Conservation (phyloP, 2,113 vertebrate genomes). For the Dinomys branickii region DNA sequence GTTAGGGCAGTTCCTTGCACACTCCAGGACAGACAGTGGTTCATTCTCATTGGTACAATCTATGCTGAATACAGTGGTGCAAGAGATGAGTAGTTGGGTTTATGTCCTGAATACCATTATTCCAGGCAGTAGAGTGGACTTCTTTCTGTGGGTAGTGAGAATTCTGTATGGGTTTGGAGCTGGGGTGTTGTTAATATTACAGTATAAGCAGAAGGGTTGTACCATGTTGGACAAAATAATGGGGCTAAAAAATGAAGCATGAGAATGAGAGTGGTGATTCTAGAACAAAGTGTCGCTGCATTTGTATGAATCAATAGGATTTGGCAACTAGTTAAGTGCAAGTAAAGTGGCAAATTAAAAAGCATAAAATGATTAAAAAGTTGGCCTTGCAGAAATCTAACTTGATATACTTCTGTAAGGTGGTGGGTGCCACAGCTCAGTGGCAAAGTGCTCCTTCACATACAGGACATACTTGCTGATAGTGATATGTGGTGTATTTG, state of each 20-base stretch:
- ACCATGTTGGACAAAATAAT: neutral
- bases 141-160: neutral
- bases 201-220: neutral
- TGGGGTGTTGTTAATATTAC: neutral
- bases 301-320: neutral
- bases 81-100: neutral
- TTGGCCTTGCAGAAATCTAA: neutral
- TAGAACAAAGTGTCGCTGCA: neutral
- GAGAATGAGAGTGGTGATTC: neutral
- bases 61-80: neutral
- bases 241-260: neutral
- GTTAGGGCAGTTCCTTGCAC: neutral
- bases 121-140: neutral
- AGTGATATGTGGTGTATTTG: neutral
- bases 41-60: neutral
- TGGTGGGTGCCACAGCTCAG: neutral
- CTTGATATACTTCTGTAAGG: neutral
- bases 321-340: neutral
- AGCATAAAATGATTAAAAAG: neutral
- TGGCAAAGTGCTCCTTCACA: neutral
- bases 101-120: neutral
- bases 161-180: neutral
- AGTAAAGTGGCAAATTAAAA: neutral
- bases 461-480: neutral
- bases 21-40: neutral